phyloP scores from a whole-genome alignment of 1,140 invertebrate genomes.

The Calycopis cecrops region DNA sequence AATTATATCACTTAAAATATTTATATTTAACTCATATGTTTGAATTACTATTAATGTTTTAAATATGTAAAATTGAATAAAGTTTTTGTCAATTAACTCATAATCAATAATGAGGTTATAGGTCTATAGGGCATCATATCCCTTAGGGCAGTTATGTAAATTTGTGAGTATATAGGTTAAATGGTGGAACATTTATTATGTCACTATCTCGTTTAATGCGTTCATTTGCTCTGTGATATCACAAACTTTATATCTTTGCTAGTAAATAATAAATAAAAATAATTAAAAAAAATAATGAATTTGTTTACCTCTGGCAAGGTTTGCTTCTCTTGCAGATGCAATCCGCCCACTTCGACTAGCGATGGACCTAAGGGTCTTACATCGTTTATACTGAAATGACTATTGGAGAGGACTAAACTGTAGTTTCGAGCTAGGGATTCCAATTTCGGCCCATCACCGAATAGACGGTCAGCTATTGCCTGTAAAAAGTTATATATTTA shows the following conservation, averaged over 20 bases:
- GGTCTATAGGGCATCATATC: too few species aligned
- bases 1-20: too few species aligned
- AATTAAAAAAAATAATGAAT: neutral
- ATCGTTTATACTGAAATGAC: slow-evolving; percentile 78
- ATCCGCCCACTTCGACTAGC: slow-evolving; percentile 77
- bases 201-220: neutral
- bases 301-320: slow-evolving; percentile 45
- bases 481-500: slow-evolving; percentile 23
- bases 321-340: slow-evolving; percentile 68
- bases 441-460: slow-evolving; percentile 67
- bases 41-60: too few species aligned
- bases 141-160: too few species aligned
- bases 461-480: slow-evolving; percentile 60
- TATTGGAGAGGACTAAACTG: slow-evolving; percentile 78
- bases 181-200: too few species aligned
- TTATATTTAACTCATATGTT: too few species aligned
- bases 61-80: too few species aligned
- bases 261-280: neutral
- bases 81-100: too few species aligned
- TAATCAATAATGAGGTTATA: too few species aligned
- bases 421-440: slow-evolving; percentile 75
- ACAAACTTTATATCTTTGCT: neutral
- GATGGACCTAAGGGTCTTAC: slow-evolving; percentile 75
- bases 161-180: too few species aligned
- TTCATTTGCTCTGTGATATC: neutral